Conservation (phyloP, 2,797 vertebrate genomes). For the Protosalanx chinensis region DNA sequence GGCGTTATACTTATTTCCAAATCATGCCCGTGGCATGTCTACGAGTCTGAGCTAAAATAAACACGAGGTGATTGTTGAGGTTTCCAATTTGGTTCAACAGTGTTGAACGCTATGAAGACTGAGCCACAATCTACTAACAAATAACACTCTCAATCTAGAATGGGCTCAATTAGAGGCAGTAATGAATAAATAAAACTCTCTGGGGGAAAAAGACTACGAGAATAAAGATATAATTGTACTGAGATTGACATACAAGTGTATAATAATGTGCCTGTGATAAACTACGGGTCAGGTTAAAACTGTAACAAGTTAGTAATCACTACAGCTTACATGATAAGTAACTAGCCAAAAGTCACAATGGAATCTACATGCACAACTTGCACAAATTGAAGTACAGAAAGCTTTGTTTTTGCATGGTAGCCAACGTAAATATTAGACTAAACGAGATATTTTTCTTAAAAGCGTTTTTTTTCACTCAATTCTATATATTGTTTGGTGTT, state of each 20-base stretch:
- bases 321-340: neutral
- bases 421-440: too few relatives aligned
- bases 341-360: neutral
- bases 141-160: neutral
- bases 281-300: neutral
- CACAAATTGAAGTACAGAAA: too few relatives aligned
- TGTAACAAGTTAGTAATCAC: too few relatives aligned
- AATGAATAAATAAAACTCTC: neutral
- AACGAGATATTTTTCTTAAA: too few relatives aligned
- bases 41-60: slow-evolving; percentile 13
- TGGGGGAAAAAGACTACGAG: neutral
- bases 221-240: neutral
- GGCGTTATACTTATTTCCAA: slow-evolving; percentile 5
- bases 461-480: too few relatives aligned
- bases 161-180: neutral
- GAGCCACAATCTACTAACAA: neutral
- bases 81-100: neutral
- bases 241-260: neutral
- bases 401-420: too few relatives aligned
- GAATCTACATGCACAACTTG: too few relatives aligned
- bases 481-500: too few relatives aligned
- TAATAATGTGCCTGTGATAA: neutral
- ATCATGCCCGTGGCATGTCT: slow-evolving; percentile 2
- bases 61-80: slow-evolving; percentile 7
- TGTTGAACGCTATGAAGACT: slow-evolving; percentile 5